Evolutionary conservation across 2,113 vertebrate genomes (phyloP), one percentile per base, ranked within the genome.

Genomic region (Brachyhypopomus gauderio): DNA sequence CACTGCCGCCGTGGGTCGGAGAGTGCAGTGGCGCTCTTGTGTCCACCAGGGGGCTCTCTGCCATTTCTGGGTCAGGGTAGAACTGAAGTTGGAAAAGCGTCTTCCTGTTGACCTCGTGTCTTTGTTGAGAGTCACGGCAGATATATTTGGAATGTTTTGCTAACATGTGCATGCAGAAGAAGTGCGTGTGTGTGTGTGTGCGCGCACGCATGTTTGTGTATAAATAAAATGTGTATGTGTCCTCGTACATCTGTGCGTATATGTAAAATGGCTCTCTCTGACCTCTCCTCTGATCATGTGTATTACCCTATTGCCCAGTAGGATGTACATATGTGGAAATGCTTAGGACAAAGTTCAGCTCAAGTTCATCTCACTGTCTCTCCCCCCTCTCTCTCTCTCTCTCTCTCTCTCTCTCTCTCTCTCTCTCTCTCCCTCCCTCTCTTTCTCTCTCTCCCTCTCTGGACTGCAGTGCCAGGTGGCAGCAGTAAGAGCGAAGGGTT

Each of bases 321-420:
- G 8, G 84, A n/a, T 62, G 85, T 86, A 84, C 87, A 56, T 72
- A 66, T 70, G 91, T 95, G 93, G 93, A 94, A 94, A 85, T 93
- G 94, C 93, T 95, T 92, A 89, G 93, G 87, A 92, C 86, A 94
- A 96, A 95, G 95, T 95, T 97, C 95, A 97, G 93, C 90, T 91
- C 93, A 96, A 96, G 96, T 96, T 98, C 94, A 96, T 91, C 93
- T 94, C 92, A 30, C 30, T 30, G 30, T 30, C 30, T 30, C 30
- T 30, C 30, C 3, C 30, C 30, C 14, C 45, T 7, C 58, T n/a
- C 83, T 19, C 87, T 83, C 83, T 27, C 45, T 22, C 16, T 8
- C 19, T 17, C 76, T 80, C 85, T 55, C 60, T 77, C 90, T 71
- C 85, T 45, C 73, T 30, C 73, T 78, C 45, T 52, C 41, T 41